Evolutionary conservation across 2,113 vertebrate species (phyloP), one percentile per base, ranked within the genome.

Genomic region (Thamnophis sirtalis): DNA sequence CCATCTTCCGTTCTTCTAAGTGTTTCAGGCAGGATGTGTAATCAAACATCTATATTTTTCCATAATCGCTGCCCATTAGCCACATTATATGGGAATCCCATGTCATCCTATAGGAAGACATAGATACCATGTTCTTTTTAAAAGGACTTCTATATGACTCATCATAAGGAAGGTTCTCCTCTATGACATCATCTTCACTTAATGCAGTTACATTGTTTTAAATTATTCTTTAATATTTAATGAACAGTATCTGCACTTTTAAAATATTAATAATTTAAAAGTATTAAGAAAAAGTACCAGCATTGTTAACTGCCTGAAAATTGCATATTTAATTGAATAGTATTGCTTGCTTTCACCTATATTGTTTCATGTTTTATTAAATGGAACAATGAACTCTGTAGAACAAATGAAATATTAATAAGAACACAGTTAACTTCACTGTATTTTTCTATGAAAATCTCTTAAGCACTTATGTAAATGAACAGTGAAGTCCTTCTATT

Each of bases 141-240:
- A 89, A 89, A 21, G 3, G 19, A 1, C 5, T 84, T 50, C 84
- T 58, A 3, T 60, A 84, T 4, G 11, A 54, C 51, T 91, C 68
- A 93, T 54, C 50, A 93, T 53, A 51, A 53, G 0, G 86, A 88
- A 91, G 86, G 33, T 93, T 91, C 89, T 2, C 2, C 91, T 63
- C 17, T 87, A 88, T 90, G 17, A 0, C 49, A 80, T 68, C 33
- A 94, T 94, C n/a, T 89, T 6, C 2, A 21, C 51, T 94, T 88
- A 24, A 21, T 80, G 80, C 89, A 4, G 51, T 80, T 93, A 56
- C 56, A 91, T 60, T 89, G 88, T 3, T 95, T 19, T 8, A 60
- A 54, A 3, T 93, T 92, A 21, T 85, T 93, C 26, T 95, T 97
- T 91, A 96, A 95, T 94, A 94, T 94, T 96, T 95, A 92, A 92